These are phyloP conservation scores for Chloroceryle amazona DNA, from an alignment of 2,797 vertebrate genomes.

Conservation along the genomic window DNA sequence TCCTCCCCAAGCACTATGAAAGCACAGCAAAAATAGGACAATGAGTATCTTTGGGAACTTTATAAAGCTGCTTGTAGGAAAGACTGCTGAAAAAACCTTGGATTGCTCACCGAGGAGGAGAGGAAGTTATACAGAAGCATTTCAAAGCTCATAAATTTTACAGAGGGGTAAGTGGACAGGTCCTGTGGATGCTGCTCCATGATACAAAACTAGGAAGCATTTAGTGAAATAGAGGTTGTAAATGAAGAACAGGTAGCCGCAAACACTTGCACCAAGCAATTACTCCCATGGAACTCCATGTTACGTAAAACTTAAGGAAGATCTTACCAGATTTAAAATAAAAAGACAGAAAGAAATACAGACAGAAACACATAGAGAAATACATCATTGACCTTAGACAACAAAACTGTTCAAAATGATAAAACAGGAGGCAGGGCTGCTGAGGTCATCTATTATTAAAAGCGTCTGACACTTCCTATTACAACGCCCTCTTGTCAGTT, in stretches of 20 bases:
- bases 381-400: neutral
- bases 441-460: slow-evolving; percentile 64
- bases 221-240: neutral
- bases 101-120: neutral
- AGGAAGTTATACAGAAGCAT: neutral
- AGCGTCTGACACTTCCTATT: slow-evolving; percentile 28
- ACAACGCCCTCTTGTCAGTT: slow-evolving; percentile 6
- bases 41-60: neutral
- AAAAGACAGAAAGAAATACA: neutral
- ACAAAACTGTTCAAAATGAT: neutral
- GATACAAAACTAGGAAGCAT: neutral
- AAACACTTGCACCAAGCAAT: neutral
- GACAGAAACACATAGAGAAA: neutral
- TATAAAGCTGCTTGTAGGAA: neutral
- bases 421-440: slow-evolving; percentile 2
- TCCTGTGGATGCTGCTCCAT: neutral
- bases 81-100: neutral
- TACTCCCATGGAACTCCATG: neutral
- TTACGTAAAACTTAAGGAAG: neutral
- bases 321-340: neutral
- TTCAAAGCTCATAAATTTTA: slow-evolving; percentile 49
- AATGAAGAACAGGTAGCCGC: neutral
- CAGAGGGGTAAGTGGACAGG: neutral
- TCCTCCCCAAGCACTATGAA: neutral
- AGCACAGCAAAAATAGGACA: neutral